These are phyloP conservation scores for Peromyscus leucopus DNA, from an alignment of 2,113 vertebrate species.

Conservation along the genomic window DNA sequence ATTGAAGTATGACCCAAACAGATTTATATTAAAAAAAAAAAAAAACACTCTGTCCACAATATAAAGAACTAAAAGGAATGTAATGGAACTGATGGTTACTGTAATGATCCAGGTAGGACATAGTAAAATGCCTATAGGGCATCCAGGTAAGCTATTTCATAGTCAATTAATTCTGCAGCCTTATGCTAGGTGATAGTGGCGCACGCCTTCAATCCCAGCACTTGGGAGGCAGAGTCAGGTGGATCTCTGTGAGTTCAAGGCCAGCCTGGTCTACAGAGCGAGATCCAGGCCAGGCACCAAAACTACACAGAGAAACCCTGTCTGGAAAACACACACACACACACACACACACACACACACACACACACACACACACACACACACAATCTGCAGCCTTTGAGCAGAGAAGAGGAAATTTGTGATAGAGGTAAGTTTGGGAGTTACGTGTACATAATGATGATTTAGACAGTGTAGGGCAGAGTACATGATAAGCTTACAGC, in stretches of 20 bases:
- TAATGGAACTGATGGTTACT: neutral
- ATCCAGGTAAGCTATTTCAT: neutral
- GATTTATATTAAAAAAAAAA: neutral
- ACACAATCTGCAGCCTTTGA: neutral
- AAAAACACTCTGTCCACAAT: neutral
- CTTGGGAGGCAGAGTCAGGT: no score
- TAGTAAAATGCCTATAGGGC: neutral
- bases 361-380: no score
- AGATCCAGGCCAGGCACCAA: no score
- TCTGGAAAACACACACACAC: no score
- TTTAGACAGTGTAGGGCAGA: constrained; percentile 24
- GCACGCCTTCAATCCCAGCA: no score
- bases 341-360: no score
- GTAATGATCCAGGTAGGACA: neutral
- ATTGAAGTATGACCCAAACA: neutral
- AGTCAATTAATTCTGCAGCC: neutral
- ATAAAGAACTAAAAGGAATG: neutral
- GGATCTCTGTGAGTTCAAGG: no score
- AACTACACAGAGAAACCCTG: no score
- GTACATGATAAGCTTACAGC: constrained; percentile 1
- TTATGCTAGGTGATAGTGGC: neutral
- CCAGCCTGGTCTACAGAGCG: no score
- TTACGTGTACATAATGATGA: neutral
- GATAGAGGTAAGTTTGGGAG: neutral
- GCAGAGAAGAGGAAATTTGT: neutral